These are phyloP conservation scores for Aegotheles bennettii DNA, from an alignment of 2,113 vertebrate genomes.

Conservation along the genomic window DNA sequence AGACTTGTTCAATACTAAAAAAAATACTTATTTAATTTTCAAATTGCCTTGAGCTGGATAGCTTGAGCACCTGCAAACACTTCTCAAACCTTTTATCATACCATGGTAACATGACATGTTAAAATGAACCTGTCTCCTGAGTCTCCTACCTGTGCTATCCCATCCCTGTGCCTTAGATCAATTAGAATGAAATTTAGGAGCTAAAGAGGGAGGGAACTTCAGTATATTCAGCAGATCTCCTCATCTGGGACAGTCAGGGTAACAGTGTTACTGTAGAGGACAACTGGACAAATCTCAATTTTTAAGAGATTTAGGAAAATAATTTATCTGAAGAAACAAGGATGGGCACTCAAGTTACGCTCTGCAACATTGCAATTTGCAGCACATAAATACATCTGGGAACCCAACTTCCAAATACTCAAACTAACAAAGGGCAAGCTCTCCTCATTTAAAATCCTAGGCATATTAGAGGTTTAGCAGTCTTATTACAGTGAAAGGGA, in stretches of 20 bases:
- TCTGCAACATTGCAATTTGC: neutral
- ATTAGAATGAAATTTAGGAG: neutral
- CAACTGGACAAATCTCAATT: neutral
- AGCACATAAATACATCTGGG: neutral
- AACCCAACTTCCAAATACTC: neutral
- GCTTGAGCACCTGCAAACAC: neutral
- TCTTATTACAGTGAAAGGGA: neutral
- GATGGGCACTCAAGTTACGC: neutral
- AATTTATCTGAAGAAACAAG: neutral
- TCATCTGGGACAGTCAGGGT: neutral
- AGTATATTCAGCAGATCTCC: neutral
- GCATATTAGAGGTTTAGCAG: neutral
- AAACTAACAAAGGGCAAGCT: neutral
- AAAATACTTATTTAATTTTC: neutral
- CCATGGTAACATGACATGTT: fast-evolving
- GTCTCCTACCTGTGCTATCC: neutral
- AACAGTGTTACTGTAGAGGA: neutral
- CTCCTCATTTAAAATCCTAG: neutral
- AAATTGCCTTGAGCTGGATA: neutral
- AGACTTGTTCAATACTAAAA: neutral
- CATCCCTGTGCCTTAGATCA: neutral
- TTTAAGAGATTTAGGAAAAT: neutral
- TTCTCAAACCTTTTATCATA: neutral
- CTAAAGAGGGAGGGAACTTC: neutral
- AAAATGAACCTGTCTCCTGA: neutral